phyloP scores from a whole-genome alignment of 2,888 invertebrate genomes.

The Stenolophus ochropezus region DNA sequence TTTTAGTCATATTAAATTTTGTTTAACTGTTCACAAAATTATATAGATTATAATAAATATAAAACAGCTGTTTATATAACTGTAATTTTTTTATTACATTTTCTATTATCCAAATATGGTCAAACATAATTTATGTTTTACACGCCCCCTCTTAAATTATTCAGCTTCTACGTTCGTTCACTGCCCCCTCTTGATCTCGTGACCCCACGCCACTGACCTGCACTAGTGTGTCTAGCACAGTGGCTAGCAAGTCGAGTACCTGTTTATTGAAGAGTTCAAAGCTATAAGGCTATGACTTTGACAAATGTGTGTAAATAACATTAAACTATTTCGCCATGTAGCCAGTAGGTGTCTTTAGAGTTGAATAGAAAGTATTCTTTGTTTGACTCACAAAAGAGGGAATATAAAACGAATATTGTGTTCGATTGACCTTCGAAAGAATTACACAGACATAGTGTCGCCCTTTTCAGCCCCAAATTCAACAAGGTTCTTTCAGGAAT shows the following conservation, averaged over 20 bases:
- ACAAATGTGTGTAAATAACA: background rate
- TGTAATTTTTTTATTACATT: background rate
- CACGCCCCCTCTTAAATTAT: background rate
- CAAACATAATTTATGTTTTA: no score
- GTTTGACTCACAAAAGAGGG: background rate
- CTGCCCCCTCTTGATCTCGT: background rate
- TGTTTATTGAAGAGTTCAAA: background rate
- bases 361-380: background rate
- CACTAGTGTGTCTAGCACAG: background rate
- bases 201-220: background rate
- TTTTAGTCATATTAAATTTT: background rate
- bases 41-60: background rate
- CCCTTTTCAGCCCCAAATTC: background rate
- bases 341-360: background rate
- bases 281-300: background rate
- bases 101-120: no score
- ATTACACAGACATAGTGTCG: background rate
- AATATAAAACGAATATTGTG: background rate
- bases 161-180: background rate
- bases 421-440: background rate
- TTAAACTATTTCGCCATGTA: background rate
- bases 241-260: background rate
- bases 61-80: background rate
- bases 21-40: background rate
- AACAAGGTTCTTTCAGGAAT: background rate